Percentiles rank a stretch among this genome's conserved stretches.
Evolutionary conservation across 1,140 invertebrate species (phyloP).

Genomic region (Pararge aegeria): DNA sequence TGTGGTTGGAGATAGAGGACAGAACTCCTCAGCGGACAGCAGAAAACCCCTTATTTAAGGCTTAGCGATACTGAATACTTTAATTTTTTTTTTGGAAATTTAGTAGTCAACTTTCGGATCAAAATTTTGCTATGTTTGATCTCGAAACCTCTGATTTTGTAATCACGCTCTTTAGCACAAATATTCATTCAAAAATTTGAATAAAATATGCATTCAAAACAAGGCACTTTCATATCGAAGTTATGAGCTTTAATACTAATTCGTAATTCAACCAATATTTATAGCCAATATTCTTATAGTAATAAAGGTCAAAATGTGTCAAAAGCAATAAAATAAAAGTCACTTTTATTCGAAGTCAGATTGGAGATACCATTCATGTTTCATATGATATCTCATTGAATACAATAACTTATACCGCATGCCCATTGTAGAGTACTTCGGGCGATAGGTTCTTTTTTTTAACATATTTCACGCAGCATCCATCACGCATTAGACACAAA

Average conservation of each 20-base stretch:
- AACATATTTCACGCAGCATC: conserved; percentile 68
- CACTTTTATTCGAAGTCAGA: conserved; percentile 49
- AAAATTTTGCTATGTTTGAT: neutral
- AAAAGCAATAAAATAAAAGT: conserved; percentile 63
- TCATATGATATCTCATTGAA: conserved; percentile 48
- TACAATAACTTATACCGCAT: conserved; percentile 53
- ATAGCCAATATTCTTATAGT: too few relatives aligned
- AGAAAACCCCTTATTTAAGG: too few relatives aligned
- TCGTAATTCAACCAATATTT: too few relatives aligned
- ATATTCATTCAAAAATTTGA: conserved; percentile 44
- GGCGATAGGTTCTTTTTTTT: conserved; percentile 59
- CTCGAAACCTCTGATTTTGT: conserved; percentile 29
- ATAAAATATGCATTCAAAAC: conserved; percentile 30
- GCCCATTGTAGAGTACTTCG: conserved; percentile 54
- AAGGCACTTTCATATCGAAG: neutral
- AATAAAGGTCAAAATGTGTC: conserved; percentile 41
- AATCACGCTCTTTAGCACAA: conserved; percentile 21
- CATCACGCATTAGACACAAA: conserved; percentile 75
- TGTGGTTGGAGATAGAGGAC: too few relatives aligned
- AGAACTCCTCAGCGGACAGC: too few relatives aligned
- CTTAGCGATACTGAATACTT: too few relatives aligned
- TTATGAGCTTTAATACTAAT: too few relatives aligned
- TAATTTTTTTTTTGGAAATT: too few relatives aligned
- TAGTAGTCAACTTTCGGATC: too few relatives aligned
- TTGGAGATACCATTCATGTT: conserved; percentile 60